Base-by-base conservation (phyloP, 2,888 invertebrate species). In the Odontocerum albicorne region DNA sequence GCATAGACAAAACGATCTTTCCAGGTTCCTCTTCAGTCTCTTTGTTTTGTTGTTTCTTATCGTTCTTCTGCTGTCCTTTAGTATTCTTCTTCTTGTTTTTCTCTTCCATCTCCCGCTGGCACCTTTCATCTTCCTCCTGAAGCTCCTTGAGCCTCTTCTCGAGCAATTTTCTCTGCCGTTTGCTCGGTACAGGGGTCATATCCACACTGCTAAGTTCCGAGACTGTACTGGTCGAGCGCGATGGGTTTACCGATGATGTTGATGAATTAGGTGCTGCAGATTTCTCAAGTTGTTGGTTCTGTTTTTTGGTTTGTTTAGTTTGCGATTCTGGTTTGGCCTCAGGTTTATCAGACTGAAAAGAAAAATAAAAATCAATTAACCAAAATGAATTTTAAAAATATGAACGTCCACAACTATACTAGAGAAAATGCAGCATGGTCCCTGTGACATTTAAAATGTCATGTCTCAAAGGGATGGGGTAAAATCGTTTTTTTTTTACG, bases 141-240 rank as follows among this genome's bases (percentile, higher is more conserved):
- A 22, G 21, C 21, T 43, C 40, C 19, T 35, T 19, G 12, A 42
- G 19, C 40, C 22, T 13, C 21, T 27, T 43, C 16, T 44, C 75
- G 2, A 76, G 64, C 35, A 69, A 56, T 19, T 72, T 75, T 61
- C 72, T 63, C 57, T 77, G 77, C 51, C 77, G 77, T 66, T 77
- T 77, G 1, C 71, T 72, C 0, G 74, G 63, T 3, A 69, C 61
- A 33, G 66, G 66, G 31, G 39, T 43, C n/a, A 42, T 19, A n/a
- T 53, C 53, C 12, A 32, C 19, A 22, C 33, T 32, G 39, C 39
- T 53, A 4, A 27, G 35, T 20, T 53, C 53, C 27, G 46, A 53
- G 4, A 53, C 52, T 2, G 33, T 52, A 39, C 45, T 45, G 3
- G 45, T 44, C 15, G 52, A 52, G 3, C 52, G 43, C 4, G 52